Percentiles rank a stretch among this genome's conserved stretches.
Conservation (phyloP, 2,113 vertebrate species). For the Bos indicus region DNA sequence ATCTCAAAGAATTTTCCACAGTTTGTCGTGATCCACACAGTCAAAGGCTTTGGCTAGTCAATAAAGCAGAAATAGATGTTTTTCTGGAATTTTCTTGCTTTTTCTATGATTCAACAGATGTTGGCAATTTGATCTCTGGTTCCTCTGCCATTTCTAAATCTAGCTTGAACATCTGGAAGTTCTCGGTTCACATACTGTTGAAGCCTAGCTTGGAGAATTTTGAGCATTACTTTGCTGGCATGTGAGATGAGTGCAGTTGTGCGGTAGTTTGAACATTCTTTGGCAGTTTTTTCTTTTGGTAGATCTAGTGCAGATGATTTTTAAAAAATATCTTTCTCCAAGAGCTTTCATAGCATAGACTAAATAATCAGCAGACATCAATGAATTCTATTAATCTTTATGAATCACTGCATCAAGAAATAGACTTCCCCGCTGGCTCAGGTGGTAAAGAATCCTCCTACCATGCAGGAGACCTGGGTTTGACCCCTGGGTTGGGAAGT, state of each 20-base stretch:
- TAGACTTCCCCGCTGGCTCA: background rate
- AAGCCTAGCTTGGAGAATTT: background rate
- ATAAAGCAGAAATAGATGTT: background rate
- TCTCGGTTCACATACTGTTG: background rate
- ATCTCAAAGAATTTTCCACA: background rate
- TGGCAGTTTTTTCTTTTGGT: background rate
- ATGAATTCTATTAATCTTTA: background rate
- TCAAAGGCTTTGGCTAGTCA: background rate
- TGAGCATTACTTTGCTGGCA: background rate
- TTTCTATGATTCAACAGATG: background rate
- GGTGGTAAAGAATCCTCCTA: background rate
- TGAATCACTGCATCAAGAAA: background rate
- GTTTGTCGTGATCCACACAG: background rate
- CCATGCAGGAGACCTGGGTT: background rate
- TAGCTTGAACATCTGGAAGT: background rate
- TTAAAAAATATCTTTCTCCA: background rate
- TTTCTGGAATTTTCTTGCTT: background rate
- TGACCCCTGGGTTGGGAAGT: background rate
- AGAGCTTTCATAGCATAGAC: background rate
- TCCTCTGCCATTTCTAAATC: background rate
- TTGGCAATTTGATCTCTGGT: background rate
- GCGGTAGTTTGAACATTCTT: background rate
- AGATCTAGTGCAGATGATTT: background rate
- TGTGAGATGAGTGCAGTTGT: background rate
- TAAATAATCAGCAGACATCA: background rate